Evolutionary conservation across 92 coral and sea anemone species (phyloP).

Genomic region (Porites cylindrica): DNA sequence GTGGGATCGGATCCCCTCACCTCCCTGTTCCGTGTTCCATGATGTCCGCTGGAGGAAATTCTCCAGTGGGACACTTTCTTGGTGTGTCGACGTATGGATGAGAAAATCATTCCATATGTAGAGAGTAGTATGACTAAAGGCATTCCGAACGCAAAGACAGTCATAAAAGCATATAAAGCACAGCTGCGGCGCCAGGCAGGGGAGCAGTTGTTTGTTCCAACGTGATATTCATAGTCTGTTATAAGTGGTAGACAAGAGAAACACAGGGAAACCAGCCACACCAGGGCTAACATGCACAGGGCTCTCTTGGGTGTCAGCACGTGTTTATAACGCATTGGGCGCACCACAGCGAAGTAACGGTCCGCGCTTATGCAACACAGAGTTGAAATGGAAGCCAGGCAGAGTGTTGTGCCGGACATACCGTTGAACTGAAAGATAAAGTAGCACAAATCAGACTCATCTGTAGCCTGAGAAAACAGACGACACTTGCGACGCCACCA

Average conservation of each 20-base stretch:
- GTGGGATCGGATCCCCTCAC: slow-evolving; percentile 18
- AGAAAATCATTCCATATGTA: slow-evolving; percentile 86
- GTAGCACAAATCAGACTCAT: not conserved
- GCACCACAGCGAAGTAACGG: slow-evolving; percentile 91
- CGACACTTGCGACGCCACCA: too few relatives aligned
- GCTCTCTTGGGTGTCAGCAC: slow-evolving; percentile 79
- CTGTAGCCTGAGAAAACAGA: too few relatives aligned
- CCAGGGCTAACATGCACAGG: slow-evolving; percentile 61
- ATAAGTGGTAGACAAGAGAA: slow-evolving; percentile 75
- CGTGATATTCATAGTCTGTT: slow-evolving; percentile 76
- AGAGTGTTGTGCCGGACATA: slow-evolving; percentile 79
- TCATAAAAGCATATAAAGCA: slow-evolving; percentile 78
- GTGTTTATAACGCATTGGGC: slow-evolving; percentile 88
- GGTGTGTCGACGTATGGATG: slow-evolving; percentile 79
- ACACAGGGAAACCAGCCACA: slow-evolving; percentile 70
- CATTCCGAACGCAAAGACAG: slow-evolving; percentile 72
- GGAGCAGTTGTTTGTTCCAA: slow-evolving; percentile 88
- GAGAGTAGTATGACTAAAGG: slow-evolving; percentile 79
- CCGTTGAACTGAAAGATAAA: slow-evolving; percentile 82
- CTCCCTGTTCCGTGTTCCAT: slow-evolving; percentile 3
- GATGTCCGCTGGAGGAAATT: not conserved
- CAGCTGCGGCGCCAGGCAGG: slow-evolving; percentile 84
- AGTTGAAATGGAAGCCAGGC: slow-evolving; percentile 83
- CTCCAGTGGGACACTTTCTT: slow-evolving; percentile 79
- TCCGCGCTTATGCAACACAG: slow-evolving; percentile 93